These are phyloP conservation scores for Cladorhizidae sp. DNA, from an alignment of 37 sponge, comb jelly and placozoan genomes.

Conservation along the genomic window DNA sequence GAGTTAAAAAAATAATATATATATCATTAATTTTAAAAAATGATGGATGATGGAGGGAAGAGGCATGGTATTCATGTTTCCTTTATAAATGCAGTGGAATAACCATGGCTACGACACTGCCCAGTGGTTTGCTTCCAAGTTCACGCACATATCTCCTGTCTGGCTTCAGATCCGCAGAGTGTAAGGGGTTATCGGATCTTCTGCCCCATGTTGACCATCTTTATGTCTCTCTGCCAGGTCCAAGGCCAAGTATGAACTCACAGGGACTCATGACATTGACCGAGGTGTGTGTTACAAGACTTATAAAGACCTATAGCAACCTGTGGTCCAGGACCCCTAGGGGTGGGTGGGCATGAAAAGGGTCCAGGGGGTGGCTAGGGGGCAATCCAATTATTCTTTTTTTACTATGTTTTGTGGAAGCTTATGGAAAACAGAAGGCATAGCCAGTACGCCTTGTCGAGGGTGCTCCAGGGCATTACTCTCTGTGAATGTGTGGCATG, in stretches of 20 bases:
- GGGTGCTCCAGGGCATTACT: too few species aligned
- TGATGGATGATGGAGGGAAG: too few species aligned
- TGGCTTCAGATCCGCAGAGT: slow-evolving; percentile 88
- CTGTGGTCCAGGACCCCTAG: too few species aligned
- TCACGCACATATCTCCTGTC: slow-evolving; percentile 94
- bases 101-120: slow-evolving; percentile 95
- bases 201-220: neutral
- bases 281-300: too few species aligned
- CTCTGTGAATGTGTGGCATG: too few species aligned
- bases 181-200: slow-evolving; percentile 2
- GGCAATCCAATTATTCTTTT: too few species aligned
- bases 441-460: too few species aligned
- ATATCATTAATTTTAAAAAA: neutral
- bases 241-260: slow-evolving; percentile 50
- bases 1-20: neutral
- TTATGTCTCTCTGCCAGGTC: neutral
- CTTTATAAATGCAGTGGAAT: slow-evolving; percentile 84
- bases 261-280: slow-evolving; percentile 95
- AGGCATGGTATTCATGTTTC: neutral
- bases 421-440: too few species aligned
- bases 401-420: too few species aligned
- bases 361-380: too few species aligned
- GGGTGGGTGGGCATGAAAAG: too few species aligned
- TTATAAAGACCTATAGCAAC: too few species aligned
- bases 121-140: slow-evolving; percentile 86